Conservation (phyloP, 1,140 invertebrate species). For the Antheraea mylitta region DNA sequence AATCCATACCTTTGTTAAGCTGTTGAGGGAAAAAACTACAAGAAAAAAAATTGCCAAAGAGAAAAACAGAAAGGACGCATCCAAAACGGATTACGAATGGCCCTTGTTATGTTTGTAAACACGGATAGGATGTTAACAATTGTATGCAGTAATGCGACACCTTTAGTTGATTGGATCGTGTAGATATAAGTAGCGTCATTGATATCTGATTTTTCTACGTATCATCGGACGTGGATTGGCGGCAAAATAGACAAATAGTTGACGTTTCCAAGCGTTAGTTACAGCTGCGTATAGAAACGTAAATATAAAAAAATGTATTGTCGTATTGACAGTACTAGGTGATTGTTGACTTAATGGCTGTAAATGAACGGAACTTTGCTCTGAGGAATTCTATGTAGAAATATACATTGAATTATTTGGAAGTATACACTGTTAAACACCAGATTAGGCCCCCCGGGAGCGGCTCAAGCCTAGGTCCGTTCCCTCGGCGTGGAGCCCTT, state of each 20-base stretch:
- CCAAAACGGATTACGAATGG: conserved; percentile 75
- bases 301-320: conserved; percentile 12
- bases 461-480: too few relatives aligned
- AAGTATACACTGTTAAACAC: too few relatives aligned
- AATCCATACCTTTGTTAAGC: conserved; percentile 63
- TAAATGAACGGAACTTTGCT: background rate
- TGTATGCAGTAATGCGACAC: conserved; percentile 66
- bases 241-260: conserved; percentile 69
- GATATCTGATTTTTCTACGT: conserved; percentile 58
- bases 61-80: conserved; percentile 63
- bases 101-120: conserved; percentile 78
- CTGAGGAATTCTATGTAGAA: background rate
- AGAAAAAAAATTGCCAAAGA: conserved; percentile 62
- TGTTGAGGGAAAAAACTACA: conserved; percentile 59
- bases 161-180: conserved; percentile 60
- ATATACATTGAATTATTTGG: background rate
- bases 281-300: conserved; percentile 50
- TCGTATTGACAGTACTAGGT: background rate
- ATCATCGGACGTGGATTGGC: conserved; percentile 45
- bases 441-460: too few relatives aligned
- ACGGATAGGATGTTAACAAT: conserved; percentile 53
- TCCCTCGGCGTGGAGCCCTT: too few relatives aligned
- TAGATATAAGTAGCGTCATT: conserved; percentile 55
- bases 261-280: conserved; percentile 52
- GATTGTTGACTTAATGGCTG: background rate